phyloP scores from a whole-genome alignment of 2,113 vertebrate genomes.

The Odocoileus virginianus region DNA sequence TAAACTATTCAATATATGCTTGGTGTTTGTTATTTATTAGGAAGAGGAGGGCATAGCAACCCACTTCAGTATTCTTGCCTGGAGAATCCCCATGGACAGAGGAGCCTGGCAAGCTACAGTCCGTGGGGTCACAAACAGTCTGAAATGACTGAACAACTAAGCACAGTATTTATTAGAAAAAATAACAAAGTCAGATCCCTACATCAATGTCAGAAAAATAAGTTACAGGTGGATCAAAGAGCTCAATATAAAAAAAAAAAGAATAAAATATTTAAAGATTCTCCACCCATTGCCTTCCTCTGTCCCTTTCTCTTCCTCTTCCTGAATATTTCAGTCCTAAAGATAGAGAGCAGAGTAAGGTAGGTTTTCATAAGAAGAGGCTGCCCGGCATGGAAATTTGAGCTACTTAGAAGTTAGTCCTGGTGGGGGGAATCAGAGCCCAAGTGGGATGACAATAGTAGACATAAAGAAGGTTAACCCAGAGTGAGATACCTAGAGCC shows the following conservation, averaged over 20 bases:
- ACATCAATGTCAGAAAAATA: neutral
- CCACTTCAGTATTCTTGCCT: neutral
- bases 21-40: neutral
- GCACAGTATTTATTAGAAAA: neutral
- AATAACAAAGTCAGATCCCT: neutral
- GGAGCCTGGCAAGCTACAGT: neutral
- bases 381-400: neutral
- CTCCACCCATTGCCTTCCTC: neutral
- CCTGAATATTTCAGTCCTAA: neutral
- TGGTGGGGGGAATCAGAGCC: neutral
- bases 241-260: neutral
- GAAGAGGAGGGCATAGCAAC: neutral
- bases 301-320: neutral
- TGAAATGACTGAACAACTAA: neutral
- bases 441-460: neutral
- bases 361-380: neutral
- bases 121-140: neutral
- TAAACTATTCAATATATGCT: neutral
- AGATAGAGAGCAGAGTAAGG: neutral
- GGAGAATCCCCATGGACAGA: neutral
- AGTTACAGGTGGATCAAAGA: neutral
- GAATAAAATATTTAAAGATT: slow-evolving; percentile 4
- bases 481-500: neutral
- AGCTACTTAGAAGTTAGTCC: neutral
- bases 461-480: neutral